Base-by-base conservation (phyloP, 2,888 invertebrate species). In the Aspidapion aeneum region DNA sequence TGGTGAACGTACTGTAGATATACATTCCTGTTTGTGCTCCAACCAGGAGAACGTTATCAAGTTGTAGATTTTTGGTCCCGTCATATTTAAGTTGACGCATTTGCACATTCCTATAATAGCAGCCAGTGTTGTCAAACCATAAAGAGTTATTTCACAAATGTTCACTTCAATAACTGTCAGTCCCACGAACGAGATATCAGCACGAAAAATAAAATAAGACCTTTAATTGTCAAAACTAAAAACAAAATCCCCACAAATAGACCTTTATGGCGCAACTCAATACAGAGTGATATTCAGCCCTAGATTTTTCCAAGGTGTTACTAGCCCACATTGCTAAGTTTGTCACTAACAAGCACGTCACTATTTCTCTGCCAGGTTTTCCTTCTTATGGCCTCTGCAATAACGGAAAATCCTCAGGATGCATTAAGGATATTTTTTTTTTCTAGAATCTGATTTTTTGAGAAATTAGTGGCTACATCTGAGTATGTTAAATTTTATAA, bases 201-300 rank as follows among this genome's bases (percentile, higher is more conserved):
- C 0, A 95, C 94, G 78, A 94, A 95, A 81, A 95, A 95, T 85
- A 94, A 89, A 61, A 96, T 94, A 65, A 95, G 85, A 16, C 91
- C 90, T 73, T 94, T 92, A 58, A 94, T 93, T 0, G 79, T 78
- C 63, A 92, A 83, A 0, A 94, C 93, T 60, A 94, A 88, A 91
- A 96, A 66, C 57, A 73, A 63, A 52, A 73, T 73, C n/a, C 73
- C 1, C n/a, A 94, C 90, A 78, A 96, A 96, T 2, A 96, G 84
- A 0, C 96, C 96, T 80, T 94, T 94, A 81, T 96, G 96, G 68
- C n/a, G n/a, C n/a, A n/a, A n/a, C n/a, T n/a, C n/a, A n/a, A n/a
- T 87, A 91, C 88, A 7, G 92, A 91, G 58, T 93, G 85, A 67
- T 93, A 93, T 66, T 91, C 90, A 0, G 94, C 91, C 1, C 93